A percentile compares a stretch with the other conserved stretches of the same genome.
Evolutionary conservation across 2,888 invertebrate genomes (phyloP).

Genomic region (Dasysyrphus tricinctus): DNA sequence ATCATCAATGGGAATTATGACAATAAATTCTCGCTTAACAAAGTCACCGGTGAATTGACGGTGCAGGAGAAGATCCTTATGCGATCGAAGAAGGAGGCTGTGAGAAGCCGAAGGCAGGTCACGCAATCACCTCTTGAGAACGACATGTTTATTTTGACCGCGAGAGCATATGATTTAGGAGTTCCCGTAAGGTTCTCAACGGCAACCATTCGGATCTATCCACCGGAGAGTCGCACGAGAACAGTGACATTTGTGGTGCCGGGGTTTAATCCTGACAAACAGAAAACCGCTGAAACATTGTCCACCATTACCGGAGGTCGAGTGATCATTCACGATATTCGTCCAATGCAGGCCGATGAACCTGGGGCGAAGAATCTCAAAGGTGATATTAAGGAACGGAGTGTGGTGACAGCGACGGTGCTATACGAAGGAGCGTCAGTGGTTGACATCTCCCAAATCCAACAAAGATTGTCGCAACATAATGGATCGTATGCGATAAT

Average conservation of each 20-base stretch:
- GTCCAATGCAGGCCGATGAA: constrained; percentile 86
- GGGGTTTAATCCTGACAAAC: constrained; percentile 89
- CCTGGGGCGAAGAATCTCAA: constrained; percentile 85
- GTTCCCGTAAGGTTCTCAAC: constrained; percentile 90
- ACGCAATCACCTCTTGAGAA: constrained; percentile 77
- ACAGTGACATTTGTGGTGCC: constrained; percentile 93
- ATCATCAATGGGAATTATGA: constrained; percentile 90
- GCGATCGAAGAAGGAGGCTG: constrained; percentile 80
- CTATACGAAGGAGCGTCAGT: constrained; percentile 87
- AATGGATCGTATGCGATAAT: constrained; percentile 82
- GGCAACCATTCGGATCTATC: constrained; percentile 90
- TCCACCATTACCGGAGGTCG: constrained; percentile 91
- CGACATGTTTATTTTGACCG: constrained; percentile 86
- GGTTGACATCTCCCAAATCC: constrained; percentile 89
- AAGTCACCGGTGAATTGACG: constrained; percentile 90
- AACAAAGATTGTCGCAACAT: constrained; percentile 85
- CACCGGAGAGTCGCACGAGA: constrained; percentile 89
- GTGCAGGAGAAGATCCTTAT: constrained; percentile 84
- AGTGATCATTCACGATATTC: constrained; percentile 90
- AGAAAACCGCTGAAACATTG: constrained; percentile 89
- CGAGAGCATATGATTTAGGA: constrained; percentile 93
- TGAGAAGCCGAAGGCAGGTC: constrained; percentile 78
- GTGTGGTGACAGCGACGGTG: constrained; percentile 89
- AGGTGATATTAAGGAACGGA: constrained; percentile 86
- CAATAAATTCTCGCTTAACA: constrained; percentile 90